These are phyloP conservation scores for Gasteruption jaculator DNA, from an alignment of 2,888 invertebrate genomes.

Conservation along the genomic window DNA sequence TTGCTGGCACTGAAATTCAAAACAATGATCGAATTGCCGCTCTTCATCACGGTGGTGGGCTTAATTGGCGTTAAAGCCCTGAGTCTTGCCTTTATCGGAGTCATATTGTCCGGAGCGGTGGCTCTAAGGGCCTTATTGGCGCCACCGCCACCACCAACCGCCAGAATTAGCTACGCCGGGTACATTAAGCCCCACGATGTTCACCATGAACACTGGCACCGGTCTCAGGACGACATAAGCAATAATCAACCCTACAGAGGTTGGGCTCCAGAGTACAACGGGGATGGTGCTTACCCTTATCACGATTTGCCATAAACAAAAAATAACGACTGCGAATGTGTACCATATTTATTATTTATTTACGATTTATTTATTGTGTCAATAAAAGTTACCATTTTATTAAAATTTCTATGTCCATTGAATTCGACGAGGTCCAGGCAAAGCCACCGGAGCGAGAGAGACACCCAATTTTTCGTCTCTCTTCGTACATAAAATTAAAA, in stretches of 20 bases:
- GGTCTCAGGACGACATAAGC: slow-evolving; percentile 44
- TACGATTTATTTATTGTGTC: no score
- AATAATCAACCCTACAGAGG: slow-evolving; percentile 43
- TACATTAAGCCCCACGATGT: slow-evolving; percentile 44
- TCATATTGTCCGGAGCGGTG: slow-evolving; percentile 57
- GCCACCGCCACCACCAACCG: slow-evolving; percentile 37
- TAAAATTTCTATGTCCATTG: no score
- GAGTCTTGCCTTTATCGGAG: slow-evolving; percentile 60
- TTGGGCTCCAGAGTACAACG: slow-evolving; percentile 42
- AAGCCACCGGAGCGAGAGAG: no score
- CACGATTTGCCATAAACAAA: slow-evolving; percentile 41
- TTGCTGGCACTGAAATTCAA: slow-evolving; percentile 62
- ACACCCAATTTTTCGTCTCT: slow-evolving; percentile 4
- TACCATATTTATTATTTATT: no score
- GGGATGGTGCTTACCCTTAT: slow-evolving; percentile 43
- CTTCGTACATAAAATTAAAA: no score
- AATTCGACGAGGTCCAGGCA: no score
- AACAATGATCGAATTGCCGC: slow-evolving; percentile 59
- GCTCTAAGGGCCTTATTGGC: slow-evolving; percentile 43
- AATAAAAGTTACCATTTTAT: no score
- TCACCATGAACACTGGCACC: slow-evolving; percentile 49
- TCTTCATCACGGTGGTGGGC: slow-evolving; percentile 59
- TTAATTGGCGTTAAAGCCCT: slow-evolving; percentile 64
- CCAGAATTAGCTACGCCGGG: slow-evolving; percentile 43
- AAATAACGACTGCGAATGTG: no score